Evolutionary conservation across 2,797 vertebrate genomes (phyloP).

Genomic region (Strix occidentalis): DNA sequence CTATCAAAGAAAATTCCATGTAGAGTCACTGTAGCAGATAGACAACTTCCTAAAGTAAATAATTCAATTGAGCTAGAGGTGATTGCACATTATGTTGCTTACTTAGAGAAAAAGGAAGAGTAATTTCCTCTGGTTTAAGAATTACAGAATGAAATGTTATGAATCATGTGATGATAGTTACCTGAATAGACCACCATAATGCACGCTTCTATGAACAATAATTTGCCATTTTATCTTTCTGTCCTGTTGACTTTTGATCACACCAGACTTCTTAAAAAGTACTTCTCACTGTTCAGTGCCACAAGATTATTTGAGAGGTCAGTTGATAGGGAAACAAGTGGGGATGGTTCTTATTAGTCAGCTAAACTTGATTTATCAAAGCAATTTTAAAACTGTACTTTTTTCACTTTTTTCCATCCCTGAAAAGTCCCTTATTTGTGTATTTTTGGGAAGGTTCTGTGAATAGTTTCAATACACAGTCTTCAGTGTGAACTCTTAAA

Average conservation of each 20-base stretch:
- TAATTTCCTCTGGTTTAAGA: background rate
- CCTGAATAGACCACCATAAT: background rate
- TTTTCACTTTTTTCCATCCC: background rate
- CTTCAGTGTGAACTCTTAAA: background rate
- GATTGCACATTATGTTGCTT: background rate
- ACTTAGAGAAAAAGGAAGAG: background rate
- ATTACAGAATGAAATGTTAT: background rate
- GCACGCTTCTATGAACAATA: background rate
- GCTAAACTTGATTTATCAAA: background rate
- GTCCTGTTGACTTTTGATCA: background rate
- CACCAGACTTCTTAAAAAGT: background rate
- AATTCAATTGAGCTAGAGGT: background rate
- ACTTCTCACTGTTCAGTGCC: background rate
- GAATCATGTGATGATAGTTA: background rate
- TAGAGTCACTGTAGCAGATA: background rate
- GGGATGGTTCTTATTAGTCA: background rate
- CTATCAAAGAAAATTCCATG: background rate
- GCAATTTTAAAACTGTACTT: background rate
- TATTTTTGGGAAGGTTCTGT: background rate
- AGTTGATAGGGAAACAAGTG: background rate
- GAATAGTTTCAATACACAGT: background rate
- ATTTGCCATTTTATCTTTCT: background rate
- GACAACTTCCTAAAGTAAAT: background rate
- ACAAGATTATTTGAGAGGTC: background rate
- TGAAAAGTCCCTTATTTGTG: background rate